Conservation (phyloP, 2,113 vertebrate genomes). For the Larimichthys polyactis region DNA sequence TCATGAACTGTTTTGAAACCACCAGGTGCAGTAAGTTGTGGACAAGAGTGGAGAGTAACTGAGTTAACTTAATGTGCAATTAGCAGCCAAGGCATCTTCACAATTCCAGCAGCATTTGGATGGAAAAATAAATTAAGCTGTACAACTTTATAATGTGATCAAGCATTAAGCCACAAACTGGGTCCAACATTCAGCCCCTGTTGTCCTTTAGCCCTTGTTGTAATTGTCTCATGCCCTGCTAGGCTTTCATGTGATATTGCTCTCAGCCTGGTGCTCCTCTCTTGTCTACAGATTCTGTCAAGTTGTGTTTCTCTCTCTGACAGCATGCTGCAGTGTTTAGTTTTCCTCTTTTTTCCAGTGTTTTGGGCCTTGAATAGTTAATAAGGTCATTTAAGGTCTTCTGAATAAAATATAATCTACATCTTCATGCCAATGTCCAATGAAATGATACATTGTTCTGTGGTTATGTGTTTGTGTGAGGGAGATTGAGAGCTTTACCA, state of each 20-base stretch:
- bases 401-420: conserved; percentile 39
- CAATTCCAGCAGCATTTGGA: background rate
- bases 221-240: background rate
- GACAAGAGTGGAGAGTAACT: background rate
- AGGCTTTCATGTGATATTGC: background rate
- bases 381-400: background rate
- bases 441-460: conserved; percentile 1
- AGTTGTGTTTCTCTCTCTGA: background rate
- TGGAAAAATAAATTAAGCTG: background rate
- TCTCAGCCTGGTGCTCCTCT: background rate
- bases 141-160: background rate
- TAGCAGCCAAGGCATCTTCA: background rate
- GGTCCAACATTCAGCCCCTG: background rate
- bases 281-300: background rate
- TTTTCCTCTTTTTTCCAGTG: background rate
- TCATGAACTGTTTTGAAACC: too few species aligned
- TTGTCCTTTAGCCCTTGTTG: background rate
- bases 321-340: background rate
- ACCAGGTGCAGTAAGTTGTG: background rate
- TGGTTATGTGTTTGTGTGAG: conserved; percentile 5
- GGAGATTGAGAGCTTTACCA: conserved; percentile 14
- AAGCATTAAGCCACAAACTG: background rate
- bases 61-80: background rate
- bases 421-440: conserved; percentile 10
- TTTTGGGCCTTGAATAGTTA: background rate